These are phyloP conservation scores for Thalassarche chlororhynchos DNA, from an alignment of 2,113 vertebrate genomes.

Conservation along the genomic window DNA sequence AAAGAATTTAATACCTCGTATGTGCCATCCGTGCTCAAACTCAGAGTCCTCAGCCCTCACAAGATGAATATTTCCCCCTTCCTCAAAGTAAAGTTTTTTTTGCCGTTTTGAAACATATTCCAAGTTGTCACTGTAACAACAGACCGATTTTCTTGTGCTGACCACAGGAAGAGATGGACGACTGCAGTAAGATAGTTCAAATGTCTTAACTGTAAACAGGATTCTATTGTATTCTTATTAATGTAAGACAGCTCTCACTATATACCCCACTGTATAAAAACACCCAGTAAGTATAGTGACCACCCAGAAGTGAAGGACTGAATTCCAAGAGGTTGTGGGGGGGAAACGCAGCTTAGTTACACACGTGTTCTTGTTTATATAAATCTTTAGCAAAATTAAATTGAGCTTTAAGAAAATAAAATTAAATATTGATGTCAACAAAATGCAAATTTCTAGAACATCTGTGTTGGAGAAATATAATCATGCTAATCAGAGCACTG, in stretches of 20 bases:
- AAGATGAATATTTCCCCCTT: background rate
- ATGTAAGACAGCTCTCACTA: background rate
- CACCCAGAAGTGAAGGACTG: conserved; percentile 72
- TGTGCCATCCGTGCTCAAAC: background rate
- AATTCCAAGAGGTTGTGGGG: conserved; percentile 29
- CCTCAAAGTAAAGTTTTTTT: background rate
- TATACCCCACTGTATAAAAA: conserved; percentile 33
- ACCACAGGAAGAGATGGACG: background rate
- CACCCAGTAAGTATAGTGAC: conserved; percentile 37
- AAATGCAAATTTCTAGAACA: conserved; percentile 53
- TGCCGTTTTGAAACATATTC: background rate
- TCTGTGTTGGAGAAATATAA: conserved; percentile 13
- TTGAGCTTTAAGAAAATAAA: conserved; percentile 50
- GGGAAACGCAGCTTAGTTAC: conserved; percentile 16
- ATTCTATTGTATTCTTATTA: conserved; percentile 41
- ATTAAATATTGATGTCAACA: conserved; percentile 49
- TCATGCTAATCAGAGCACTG: background rate
- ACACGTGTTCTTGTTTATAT: conserved; percentile 73
- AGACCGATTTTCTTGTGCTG: background rate
- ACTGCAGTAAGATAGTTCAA: background rate
- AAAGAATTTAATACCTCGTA: background rate
- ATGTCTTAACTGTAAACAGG: conserved; percentile 42
- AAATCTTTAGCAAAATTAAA: conserved; percentile 49
- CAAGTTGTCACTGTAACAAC: background rate
- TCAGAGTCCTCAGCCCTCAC: background rate